Evolutionary conservation across 2,113 vertebrate species (phyloP).

Genomic region (Propithecus coquereli): DNA sequence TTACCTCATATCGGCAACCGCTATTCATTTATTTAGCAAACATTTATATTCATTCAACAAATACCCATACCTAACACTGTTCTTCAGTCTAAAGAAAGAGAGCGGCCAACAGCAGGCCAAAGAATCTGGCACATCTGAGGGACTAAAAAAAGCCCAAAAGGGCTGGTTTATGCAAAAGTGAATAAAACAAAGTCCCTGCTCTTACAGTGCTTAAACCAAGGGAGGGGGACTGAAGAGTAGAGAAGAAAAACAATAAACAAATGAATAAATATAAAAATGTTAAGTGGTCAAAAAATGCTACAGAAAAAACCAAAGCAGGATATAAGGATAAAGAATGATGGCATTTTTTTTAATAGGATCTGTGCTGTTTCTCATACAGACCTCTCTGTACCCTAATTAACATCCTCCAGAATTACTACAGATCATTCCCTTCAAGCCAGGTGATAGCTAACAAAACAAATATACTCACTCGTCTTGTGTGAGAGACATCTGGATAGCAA

Average conservation of each 20-base stretch:
- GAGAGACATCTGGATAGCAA: neutral
- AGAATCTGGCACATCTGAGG: neutral
- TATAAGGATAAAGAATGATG: neutral
- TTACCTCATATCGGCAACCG: neutral
- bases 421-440: neutral
- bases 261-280: neutral
- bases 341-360: neutral
- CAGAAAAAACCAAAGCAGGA: neutral
- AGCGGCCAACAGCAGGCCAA: neutral
- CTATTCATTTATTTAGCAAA: neutral
- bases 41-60: neutral
- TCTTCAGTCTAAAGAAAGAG: neutral
- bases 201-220: neutral
- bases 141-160: neutral
- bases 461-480: neutral
- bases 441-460: neutral
- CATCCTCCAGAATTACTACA: neutral
- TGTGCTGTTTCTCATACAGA: neutral
- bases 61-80: neutral
- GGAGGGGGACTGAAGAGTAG: neutral
- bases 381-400: neutral
- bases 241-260: neutral
- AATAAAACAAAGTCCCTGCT: neutral
- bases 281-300: neutral
- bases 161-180: neutral